A percentile compares a stretch with the other conserved stretches of the same genome.
Conservation (phyloP, 2,797 vertebrate species). For the Cynopterus sphinx region DNA sequence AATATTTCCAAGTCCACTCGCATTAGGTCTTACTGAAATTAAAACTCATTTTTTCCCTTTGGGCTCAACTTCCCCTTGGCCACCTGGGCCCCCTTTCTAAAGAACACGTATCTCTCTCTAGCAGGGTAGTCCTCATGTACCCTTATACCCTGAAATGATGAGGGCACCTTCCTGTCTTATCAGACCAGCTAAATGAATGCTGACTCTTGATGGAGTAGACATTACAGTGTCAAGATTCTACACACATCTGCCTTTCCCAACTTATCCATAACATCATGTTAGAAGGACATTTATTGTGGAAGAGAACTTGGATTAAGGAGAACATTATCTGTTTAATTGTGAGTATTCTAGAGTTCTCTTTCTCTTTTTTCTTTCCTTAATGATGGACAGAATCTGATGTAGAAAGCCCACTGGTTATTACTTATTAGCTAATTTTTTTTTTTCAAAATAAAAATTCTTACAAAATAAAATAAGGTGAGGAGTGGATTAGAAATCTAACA, state of each 20-base stretch:
- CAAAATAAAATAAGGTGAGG: background rate
- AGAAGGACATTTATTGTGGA: background rate
- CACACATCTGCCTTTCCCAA: background rate
- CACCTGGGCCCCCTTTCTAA: background rate
- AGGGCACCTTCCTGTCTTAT: accelerated
- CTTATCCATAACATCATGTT: background rate
- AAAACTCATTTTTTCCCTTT: background rate
- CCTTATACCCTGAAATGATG: background rate
- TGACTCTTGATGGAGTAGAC: background rate
- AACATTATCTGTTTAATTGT: background rate
- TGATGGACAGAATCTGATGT: background rate
- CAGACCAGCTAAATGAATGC: background rate
- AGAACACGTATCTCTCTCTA: background rate
- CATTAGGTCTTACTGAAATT: background rate
- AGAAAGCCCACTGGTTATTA: background rate
- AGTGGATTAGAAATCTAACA: background rate
- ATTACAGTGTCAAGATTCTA: background rate
- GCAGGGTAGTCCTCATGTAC: accelerated
- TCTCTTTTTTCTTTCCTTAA: background rate
- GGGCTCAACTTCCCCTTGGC: background rate
- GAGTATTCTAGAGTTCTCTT: background rate
- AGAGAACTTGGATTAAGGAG: background rate
- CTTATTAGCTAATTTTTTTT: background rate
- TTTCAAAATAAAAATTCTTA: conserved; percentile 31
- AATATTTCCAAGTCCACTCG: background rate